A percentile compares a stretch with the other conserved stretches of the same genome.
Evolutionary conservation across 2,797 vertebrate species (phyloP).

Genomic region (Natrix natrix): DNA sequence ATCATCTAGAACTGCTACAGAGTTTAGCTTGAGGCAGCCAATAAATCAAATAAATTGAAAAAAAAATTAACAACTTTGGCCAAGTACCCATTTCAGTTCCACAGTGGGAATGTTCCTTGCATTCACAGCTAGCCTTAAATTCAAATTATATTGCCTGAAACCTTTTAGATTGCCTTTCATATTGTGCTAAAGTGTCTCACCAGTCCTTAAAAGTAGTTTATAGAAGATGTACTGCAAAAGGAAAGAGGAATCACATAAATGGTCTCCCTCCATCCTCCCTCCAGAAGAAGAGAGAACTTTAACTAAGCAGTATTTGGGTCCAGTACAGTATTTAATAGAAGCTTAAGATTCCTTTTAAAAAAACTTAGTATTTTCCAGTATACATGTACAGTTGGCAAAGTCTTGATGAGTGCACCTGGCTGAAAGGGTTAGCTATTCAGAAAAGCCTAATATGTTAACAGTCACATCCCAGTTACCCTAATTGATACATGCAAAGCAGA

Average conservation of each 20-base stretch:
- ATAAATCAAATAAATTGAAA: not conserved
- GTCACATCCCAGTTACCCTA: constrained; percentile 14
- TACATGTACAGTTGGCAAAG: not conserved
- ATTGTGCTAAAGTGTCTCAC: not conserved
- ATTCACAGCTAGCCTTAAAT: not conserved
- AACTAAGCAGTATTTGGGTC: not conserved
- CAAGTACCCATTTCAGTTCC: not conserved
- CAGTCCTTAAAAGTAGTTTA: not conserved
- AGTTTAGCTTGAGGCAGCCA: not conserved
- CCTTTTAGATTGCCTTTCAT: not conserved
- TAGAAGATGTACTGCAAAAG: not conserved
- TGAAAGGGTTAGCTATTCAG: not conserved
- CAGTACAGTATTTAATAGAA: not conserved
- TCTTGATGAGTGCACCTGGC: not conserved
- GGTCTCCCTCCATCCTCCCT: not conserved
- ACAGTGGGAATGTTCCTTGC: not conserved
- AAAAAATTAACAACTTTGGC: not conserved
- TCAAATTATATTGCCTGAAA: not conserved
- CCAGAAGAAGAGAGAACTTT: not conserved
- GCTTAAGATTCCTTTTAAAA: not conserved
- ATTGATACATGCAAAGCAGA: constrained; percentile 15
- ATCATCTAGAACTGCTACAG: not conserved
- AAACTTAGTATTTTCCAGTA: not conserved
- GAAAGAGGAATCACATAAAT: not conserved
- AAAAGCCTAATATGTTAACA: constrained; percentile 1